Base-by-base conservation (phyloP, 1,140 invertebrate genomes). In the Atta texana region DNA sequence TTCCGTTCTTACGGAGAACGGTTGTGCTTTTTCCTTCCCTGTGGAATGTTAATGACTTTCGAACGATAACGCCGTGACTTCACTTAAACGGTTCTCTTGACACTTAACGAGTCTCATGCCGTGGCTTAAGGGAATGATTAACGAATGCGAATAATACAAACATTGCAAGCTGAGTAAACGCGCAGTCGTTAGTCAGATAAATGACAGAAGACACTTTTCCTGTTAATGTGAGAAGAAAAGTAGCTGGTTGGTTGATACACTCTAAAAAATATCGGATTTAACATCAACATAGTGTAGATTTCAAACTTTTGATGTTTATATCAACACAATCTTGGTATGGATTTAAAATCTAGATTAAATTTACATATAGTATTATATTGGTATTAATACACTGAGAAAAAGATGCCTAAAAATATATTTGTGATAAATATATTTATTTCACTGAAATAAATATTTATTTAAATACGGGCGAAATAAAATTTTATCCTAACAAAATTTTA, bases 31-130 rank as follows among this genome's bases (percentile, higher is more conserved):
- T 57, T 49, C 72, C n/a, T 77, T 51, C 34, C 24, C 64, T 18
- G 53, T 28, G 86, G 86, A 87, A 87, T 87, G 81, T 87, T 87
- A 87, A 87, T 81, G 81, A 87, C 81, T 85, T 87, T 76, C 59
- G 72, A 87, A 85, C 81, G 86, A 87, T 87, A 87, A 85, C 82
- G 71, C 80, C 68, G 59, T 63, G 80, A 87, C 57, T 85, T 49
- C 61, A 75, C 69, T 68, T 55, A 87, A 86, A 87, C 51, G 86
- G 18, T 72, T 87, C 86, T 55, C 64, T 49, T 8, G 69, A 39
- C 68, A 69, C 69, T 87, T 87, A 84, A 87, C 86, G 86, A 87
- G 77, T 87, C 86, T 75, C 59, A 53, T 63, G 85, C 77, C 55
- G 66, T 59, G 66, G 85, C 61, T 72, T 76, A 84, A 61, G 66